These are phyloP conservation scores for Hemicrepidius hirtus DNA, from an alignment of 2,888 invertebrate species.

Conservation along the genomic window DNA sequence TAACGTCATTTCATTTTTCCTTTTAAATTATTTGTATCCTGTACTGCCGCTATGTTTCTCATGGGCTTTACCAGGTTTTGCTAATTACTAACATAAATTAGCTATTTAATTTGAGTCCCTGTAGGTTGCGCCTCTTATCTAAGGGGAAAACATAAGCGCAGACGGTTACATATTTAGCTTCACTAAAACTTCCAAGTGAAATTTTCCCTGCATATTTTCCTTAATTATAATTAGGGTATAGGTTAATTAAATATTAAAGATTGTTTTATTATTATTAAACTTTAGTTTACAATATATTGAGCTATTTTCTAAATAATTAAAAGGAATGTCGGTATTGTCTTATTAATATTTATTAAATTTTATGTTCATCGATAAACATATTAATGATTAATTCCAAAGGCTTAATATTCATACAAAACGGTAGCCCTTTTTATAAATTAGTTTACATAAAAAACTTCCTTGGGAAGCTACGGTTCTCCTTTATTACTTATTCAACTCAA, in stretches of 20 bases:
- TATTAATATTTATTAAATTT: too few relatives aligned
- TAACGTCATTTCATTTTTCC: constrained; percentile 31
- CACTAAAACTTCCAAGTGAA: not conserved
- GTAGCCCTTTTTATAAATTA: constrained; percentile 33
- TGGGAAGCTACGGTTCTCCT: constrained; percentile 22
- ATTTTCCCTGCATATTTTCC: constrained; percentile 10
- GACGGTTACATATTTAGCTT: constrained; percentile 20
- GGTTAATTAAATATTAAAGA: not conserved
- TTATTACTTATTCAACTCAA: constrained; percentile 22
- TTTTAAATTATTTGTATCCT: constrained; percentile 39
- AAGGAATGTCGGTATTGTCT: too few relatives aligned
- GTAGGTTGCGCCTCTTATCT: constrained; percentile 41
- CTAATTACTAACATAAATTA: constrained; percentile 49
- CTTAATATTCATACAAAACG: constrained; percentile 25
- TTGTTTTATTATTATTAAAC: too few relatives aligned
- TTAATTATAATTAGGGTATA: constrained; percentile 10
- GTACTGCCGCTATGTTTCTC: constrained; percentile 18
- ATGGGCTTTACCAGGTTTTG: constrained; percentile 39
- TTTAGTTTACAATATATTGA: too few relatives aligned
- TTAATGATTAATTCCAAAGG: too few relatives aligned
- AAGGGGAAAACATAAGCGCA: constrained; percentile 33
- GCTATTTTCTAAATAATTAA: too few relatives aligned
- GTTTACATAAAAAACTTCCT: constrained; percentile 33
- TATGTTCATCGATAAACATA: too few relatives aligned
- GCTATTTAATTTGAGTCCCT: constrained; percentile 48